Percentiles rank a stretch among this genome's conserved stretches.
phyloP scores from a whole-genome alignment of 2,888 invertebrate species.

The Eucera pruinosa region DNA sequence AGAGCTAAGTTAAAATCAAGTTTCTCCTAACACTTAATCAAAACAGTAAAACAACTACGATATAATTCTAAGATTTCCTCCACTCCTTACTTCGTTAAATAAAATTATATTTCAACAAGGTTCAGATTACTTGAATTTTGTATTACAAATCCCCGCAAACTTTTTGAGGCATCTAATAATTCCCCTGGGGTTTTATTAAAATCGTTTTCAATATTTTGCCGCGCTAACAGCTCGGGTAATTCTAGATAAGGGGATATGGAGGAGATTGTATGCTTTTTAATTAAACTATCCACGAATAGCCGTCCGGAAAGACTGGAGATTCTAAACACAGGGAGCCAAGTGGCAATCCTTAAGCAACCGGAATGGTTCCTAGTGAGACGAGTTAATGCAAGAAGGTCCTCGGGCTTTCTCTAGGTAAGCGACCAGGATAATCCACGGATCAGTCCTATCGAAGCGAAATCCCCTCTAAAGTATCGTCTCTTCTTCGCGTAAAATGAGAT shows the following conservation, averaged over 20 bases:
- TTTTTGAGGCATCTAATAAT: too few relatives aligned
- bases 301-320: conserved; percentile 40
- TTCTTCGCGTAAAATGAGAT: conserved; percentile 48
- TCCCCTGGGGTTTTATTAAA: conserved; percentile 37
- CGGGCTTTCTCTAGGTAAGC: conserved; percentile 52
- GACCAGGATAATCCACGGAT: conserved; percentile 72
- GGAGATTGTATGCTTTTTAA: conserved; percentile 67
- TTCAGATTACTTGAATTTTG: too few relatives aligned
- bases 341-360: conserved; percentile 66
- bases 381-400: conserved; percentile 75
- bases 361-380: conserved; percentile 74
- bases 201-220: conserved; percentile 36
- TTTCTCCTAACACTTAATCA: too few relatives aligned
- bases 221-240: background rate
- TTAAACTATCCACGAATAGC: conserved; percentile 63
- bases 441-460: conserved; percentile 64
- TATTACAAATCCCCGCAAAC: too few relatives aligned
- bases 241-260: background rate
- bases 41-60: too few relatives aligned
- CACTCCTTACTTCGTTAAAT: too few relatives aligned
- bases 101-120: too few relatives aligned
- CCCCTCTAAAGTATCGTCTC: conserved; percentile 57
- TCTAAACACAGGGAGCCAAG: conserved; percentile 46
- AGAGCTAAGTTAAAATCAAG: too few relatives aligned
- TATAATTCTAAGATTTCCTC: too few relatives aligned